Percentiles rank a stretch among this genome's conserved stretches.
Evolutionary conservation across 2,113 vertebrate genomes (phyloP).

Genomic region (Hippocampus zosterae): DNA sequence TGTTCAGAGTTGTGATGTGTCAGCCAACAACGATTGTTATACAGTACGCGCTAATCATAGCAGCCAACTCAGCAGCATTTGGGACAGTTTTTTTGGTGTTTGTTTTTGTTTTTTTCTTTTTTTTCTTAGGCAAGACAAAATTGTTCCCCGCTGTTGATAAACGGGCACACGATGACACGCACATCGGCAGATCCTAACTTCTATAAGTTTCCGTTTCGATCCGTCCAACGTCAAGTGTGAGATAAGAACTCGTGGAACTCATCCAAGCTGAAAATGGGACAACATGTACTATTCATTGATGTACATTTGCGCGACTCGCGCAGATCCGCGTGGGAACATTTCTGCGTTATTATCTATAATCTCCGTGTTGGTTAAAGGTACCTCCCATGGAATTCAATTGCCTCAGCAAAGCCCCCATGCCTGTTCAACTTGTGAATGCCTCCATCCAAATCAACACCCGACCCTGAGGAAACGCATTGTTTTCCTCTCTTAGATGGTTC

Average conservation of each 20-base stretch:
- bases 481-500: not conserved
- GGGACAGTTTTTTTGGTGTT: constrained; percentile 5
- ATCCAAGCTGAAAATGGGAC: not conserved
- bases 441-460: constrained; percentile 3
- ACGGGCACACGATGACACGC: not conserved
- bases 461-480: constrained; percentile 4
- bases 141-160: not conserved
- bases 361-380: not conserved
- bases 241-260: not conserved
- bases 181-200: not conserved
- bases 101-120: not conserved
- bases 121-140: not conserved
- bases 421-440: constrained; percentile 17
- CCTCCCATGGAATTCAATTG: constrained; percentile 4
- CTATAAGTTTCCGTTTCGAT: not conserved
- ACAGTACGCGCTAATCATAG: constrained; percentile 19
- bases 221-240: not conserved
- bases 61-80: constrained; percentile 12
- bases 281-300: not conserved
- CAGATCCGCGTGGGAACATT: not conserved
- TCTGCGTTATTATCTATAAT: constrained; percentile 4
- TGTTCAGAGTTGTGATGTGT: not conserved
- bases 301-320: not conserved
- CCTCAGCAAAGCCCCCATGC: constrained; percentile 27
- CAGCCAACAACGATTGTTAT: not conserved